phyloP scores from a whole-genome alignment of 2,797 vertebrate species.

The Glyptemys insculpta region DNA sequence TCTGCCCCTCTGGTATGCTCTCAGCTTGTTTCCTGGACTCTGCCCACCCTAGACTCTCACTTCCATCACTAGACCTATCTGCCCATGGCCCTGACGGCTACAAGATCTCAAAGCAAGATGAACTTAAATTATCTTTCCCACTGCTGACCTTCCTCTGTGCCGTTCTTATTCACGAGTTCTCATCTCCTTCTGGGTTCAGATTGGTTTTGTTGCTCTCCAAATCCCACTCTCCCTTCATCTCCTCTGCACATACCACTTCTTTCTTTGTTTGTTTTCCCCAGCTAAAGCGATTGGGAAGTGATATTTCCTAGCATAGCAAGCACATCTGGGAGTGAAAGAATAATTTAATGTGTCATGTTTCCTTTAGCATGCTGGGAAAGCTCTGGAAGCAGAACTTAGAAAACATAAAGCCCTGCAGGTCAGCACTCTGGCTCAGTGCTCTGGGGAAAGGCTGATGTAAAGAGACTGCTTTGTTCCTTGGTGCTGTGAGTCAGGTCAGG shows the following conservation, averaged over 20 bases:
- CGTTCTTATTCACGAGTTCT: neutral
- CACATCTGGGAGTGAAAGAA: neutral
- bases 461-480: neutral
- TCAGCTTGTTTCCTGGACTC: neutral
- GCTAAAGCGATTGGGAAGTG: neutral
- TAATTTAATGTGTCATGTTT: neutral
- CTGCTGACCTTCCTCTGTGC: accelerated
- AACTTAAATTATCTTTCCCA: accelerated
- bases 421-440: neutral
- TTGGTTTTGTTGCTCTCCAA: neutral
- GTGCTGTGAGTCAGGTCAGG: neutral
- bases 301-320: neutral
- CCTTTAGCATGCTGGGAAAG: neutral
- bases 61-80: neutral
- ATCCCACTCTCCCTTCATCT: neutral
- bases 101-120: neutral
- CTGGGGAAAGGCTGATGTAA: neutral
- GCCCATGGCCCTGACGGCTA: neutral
- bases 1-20: neutral
- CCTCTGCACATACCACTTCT: neutral
- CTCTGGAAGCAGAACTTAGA: neutral
- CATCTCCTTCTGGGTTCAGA: neutral
- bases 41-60: neutral
- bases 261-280: neutral
- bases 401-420: neutral